Evolutionary conservation across 2,888 invertebrate genomes (phyloP), one percentile per base, ranked within the genome.

Genomic region (Dastarcus helophoroides): DNA sequence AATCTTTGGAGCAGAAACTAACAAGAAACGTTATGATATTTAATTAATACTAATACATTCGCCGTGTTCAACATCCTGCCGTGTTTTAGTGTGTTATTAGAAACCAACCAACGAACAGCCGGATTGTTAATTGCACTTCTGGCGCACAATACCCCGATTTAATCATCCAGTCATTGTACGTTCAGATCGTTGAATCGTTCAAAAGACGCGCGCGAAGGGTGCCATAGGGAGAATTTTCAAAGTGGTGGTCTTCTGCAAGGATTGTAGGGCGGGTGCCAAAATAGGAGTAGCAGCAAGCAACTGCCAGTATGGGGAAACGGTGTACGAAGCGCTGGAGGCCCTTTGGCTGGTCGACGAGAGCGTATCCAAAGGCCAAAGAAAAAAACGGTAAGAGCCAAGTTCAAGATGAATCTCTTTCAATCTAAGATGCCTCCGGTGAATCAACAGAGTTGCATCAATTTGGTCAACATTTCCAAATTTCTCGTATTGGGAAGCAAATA

Each of bases 251-350:
- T 7, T 8, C 7, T 23, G 24, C 5, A 7, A 7, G 10, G 6
- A 8, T 5, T 23, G 10, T 9, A 47, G 6, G 6, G 7, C 9
- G 24, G 6, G 10, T n/a, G 50, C 56, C 61, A 69, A 66, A 61
- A 70, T 71, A 70, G 71, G 71, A 57, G 64, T n/a, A n/a, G n/a
- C 69, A 43, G 64, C 64, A 55, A 67, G 68, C 45, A 69, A 69
- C 58, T 58, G 58, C 48, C 63, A 62, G 42, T 62, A 64, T 56
- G 62, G 64, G 55, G 62, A 65, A 56, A 63, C 64, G 44, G 35
- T 56, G 26, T 47, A 50, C 27, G 52, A 60, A 34, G 54, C 53
- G 25, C 55, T 60, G 42, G 56, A 58, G 36, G 54, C 58, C 34
- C 50, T 63, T 43, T 64, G 60, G 56, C 50, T 57, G 51, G 54